Evolutionary conservation across 2,888 invertebrate genomes (phyloP), one percentile per base, ranked within the genome.

Genomic region (Allygus modestus): DNA sequence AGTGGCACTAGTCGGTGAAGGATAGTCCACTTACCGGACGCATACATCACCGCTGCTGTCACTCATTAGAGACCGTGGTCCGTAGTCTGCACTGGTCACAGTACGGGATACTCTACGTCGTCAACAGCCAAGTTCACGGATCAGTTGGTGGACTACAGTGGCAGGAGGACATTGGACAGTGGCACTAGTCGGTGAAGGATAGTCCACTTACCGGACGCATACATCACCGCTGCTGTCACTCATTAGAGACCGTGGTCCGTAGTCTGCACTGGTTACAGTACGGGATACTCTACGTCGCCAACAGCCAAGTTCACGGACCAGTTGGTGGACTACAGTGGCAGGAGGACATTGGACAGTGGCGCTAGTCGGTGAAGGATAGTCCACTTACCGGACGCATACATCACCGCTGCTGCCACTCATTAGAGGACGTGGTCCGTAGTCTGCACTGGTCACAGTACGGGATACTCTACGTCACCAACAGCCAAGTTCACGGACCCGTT

Each of bases 361-460:
- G 73, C 73, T 73, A 41, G 73, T 17, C 2, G 43, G 37, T 37
- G 73, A 73, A 4, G 23, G 43, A 73, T 37, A 7, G 43, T 20
- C 41, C 73, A 28, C 31, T 65, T 65, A 65, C 65, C 28, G 31
- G 31, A 65, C 31, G 31, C 65, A 65, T 65, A 65, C n/a, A 65
- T 28, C 31, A 65, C 65, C 58, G 9, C 17, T 2, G 58, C 58
- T 23, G 58, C 20, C 58, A 23, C 58, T 58, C 58, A 58, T 58
- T 58, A 58, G 58, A 23, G 23, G 9, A 51, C 51, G 12, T 51
- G 11, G 41, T 9, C 51, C n/a, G 2, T 7, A 2, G 51, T 11
- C 51, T n/a, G 51, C 17, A 17, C 58, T 17, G 46, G 46, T 7
- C 46, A 46, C n/a, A 9, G 46, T 46, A 7, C 46, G 46, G 46